Percentiles rank a stretch among this genome's conserved stretches.
These are phyloP conservation scores for Strongylocentrotus purpuratus DNA, from an alignment of 35 echinoderm and acorn worm species.

Conservation along the genomic window DNA sequence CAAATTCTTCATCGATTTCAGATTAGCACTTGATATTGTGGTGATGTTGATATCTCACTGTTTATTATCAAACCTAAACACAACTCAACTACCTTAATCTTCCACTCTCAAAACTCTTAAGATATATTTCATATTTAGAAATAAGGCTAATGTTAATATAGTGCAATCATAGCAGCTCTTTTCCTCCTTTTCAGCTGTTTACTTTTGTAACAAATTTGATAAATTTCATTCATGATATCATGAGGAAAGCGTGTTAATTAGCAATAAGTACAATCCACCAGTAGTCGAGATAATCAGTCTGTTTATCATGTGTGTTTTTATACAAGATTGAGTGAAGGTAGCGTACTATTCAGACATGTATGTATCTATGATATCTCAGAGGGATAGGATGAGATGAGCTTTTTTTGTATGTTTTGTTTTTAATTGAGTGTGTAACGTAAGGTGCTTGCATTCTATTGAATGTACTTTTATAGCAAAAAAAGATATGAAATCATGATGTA, in stretches of 20 bases:
- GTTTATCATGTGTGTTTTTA: conserved; percentile 12
- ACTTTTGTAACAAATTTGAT: conserved; percentile 6
- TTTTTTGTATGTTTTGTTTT: background rate
- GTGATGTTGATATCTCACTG: background rate
- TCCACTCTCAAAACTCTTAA: background rate
- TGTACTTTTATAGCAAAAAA: background rate
- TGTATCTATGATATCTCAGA: background rate
- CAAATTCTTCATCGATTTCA: background rate
- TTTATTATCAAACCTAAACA: background rate
- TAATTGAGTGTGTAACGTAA: background rate
- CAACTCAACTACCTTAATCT: background rate
- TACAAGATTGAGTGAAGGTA: conserved; percentile 29
- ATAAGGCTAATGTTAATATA: background rate
- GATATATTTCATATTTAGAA: background rate
- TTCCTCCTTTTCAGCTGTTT: background rate
- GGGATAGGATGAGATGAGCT: background rate
- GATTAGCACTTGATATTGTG: no score
- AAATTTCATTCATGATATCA: background rate
- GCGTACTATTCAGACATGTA: background rate
- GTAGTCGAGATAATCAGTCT: background rate
- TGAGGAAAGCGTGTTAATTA: conserved; percentile 22
- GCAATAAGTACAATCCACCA: conserved; percentile 30
- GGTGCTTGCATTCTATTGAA: background rate
- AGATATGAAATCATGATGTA: background rate
- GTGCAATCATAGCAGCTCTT: background rate